Base-by-base conservation (phyloP, 2,797 vertebrate genomes). In the Acrocephalus scirpaceus region DNA sequence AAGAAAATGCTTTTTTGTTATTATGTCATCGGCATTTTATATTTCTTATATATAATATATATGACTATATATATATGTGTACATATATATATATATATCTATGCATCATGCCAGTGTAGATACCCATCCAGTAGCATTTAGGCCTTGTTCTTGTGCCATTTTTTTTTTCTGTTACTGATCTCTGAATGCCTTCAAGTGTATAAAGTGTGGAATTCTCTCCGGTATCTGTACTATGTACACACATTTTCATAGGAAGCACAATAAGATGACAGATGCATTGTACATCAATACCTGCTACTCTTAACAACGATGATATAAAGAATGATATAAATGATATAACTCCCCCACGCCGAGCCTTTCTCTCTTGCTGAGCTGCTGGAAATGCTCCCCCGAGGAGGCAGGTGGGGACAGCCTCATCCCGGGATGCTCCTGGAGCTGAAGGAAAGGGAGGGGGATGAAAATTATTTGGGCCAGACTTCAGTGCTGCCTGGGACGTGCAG, bases 211-310 rank as follows among this genome's bases (percentile, higher is more conserved):
- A 97, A 98, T 97, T 97, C 96, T 98, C 97, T 98, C 98, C 93
- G 98, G 98, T 98, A 98, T 98, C 98, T 98, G 98, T 98, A 98
- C 98, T 98, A 97, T 98, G 98, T 98, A 98, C 98, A 98, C 96
- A 98, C 98, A 98, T 98, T 98, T 98, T 97, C 98, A 97, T 98
- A 98, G 98, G 98, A 98, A 98, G 98, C 98, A 98, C 98, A 98
- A 98, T 96, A 97, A 97, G 98, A 98, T 95, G 98, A 98, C 98
- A 97, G 97, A 96, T 96, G 98, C 98, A 98, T 98, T 98, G 98
- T 98, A 97, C 97, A 97, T 97, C 96, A 97, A 96, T 94, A 95
- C 92, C 96, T 95, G 97, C 97, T 97, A 97, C 98, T 98, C 98
- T 97, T 89, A 97, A 97, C 95, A 97, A 97, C 94, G 97, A 92